A percentile compares a stretch with the other conserved stretches of the same genome.
Evolutionary conservation across 92 coral and sea anemone species (phyloP).

Genomic region (Muricea muricata): DNA sequence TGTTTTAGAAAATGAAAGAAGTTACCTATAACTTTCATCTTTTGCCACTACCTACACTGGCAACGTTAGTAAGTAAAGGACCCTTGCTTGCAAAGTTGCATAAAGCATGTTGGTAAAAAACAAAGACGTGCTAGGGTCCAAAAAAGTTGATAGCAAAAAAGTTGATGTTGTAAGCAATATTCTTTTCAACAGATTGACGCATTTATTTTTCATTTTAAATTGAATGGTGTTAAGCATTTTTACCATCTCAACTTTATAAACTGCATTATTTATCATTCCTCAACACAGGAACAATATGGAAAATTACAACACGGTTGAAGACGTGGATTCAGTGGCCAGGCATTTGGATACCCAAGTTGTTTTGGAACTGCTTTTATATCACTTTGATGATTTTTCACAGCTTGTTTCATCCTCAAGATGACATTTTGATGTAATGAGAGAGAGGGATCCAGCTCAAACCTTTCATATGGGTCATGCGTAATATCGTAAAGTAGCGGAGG

Average conservation of each 20-base stretch:
- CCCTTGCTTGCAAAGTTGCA: too few relatives aligned
- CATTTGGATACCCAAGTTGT: constrained; percentile 64
- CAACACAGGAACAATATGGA: constrained; percentile 77
- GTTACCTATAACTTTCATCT: too few relatives aligned
- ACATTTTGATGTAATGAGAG: constrained; percentile 54
- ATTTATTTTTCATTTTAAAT: too few relatives aligned
- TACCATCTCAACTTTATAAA: background rate
- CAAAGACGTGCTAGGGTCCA: too few relatives aligned
- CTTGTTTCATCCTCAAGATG: constrained; percentile 53
- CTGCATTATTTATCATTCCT: background rate
- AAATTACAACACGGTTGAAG: constrained; percentile 82
- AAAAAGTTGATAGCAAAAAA: too few relatives aligned
- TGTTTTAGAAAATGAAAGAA: too few relatives aligned
- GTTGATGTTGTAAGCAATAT: too few relatives aligned
- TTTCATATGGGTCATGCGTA: constrained; percentile 78
- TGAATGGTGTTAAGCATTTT: too few relatives aligned
- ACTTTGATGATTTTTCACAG: constrained; percentile 58
- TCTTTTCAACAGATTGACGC: too few relatives aligned
- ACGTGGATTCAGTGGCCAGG: constrained; percentile 34
- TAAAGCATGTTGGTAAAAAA: too few relatives aligned
- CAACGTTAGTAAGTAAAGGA: too few relatives aligned
- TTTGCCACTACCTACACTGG: too few relatives aligned
- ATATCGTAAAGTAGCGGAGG: constrained; percentile 80
- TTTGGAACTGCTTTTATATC: constrained; percentile 63
- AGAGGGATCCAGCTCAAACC: constrained; percentile 53